Conservation (phyloP, 1,140 invertebrate species). For the Tetragonula clypearis region DNA sequence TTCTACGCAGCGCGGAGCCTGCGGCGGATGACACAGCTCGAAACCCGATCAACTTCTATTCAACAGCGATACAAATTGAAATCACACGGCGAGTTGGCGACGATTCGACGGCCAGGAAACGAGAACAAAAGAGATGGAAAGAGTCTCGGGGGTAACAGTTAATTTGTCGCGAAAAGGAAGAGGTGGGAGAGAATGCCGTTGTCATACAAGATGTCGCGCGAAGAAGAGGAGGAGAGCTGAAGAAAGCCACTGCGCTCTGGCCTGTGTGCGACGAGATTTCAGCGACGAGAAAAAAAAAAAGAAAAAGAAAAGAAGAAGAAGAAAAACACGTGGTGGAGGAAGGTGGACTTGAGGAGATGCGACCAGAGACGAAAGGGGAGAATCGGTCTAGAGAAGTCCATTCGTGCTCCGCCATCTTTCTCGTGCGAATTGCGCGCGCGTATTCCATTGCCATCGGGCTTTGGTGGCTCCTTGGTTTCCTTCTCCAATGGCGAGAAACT, state of each 20-base stretch:
- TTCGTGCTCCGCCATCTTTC: constrained; percentile 63
- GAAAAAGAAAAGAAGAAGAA: background rate
- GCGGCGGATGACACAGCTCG: background rate
- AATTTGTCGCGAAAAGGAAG: constrained; percentile 61
- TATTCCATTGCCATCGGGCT: constrained; percentile 21
- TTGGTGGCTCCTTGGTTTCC: background rate
- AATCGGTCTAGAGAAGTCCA: constrained; percentile 14
- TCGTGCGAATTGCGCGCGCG: constrained; percentile 54
- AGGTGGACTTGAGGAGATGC: background rate
- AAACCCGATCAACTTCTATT: constrained; percentile 1
- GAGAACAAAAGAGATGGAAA: background rate
- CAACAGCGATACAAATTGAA: constrained; percentile 7
- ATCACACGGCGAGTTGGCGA: background rate
- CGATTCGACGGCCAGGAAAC: background rate
- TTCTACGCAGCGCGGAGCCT: background rate
- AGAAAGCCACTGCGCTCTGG: constrained; percentile 13
- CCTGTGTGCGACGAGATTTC: constrained; percentile 52
- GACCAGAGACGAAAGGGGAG: background rate
- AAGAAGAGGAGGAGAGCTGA: background rate
- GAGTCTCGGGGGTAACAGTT: constrained; percentile 39
- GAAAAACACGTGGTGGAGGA: constrained; percentile 35
- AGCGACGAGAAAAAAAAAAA: constrained; percentile 43
- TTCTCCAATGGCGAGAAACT: background rate
- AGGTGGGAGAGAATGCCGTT: constrained; percentile 36
- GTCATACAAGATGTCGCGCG: constrained; percentile 51